phyloP scores from a whole-genome alignment of 2,113 vertebrate species.

The Tamias sibiricus region DNA sequence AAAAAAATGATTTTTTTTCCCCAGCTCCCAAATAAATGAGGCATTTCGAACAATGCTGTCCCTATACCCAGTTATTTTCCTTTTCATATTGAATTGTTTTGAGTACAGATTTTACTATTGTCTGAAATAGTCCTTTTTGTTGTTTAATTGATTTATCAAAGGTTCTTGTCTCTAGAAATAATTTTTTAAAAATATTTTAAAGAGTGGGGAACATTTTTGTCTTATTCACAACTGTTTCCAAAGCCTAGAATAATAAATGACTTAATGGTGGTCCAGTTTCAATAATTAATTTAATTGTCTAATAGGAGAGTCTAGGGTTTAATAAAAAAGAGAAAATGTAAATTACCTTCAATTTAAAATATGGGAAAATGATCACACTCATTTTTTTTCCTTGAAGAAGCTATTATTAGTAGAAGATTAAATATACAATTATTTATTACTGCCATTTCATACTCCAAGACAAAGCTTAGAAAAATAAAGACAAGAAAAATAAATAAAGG shows the following conservation, averaged over 20 bases:
- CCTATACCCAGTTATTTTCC: background rate
- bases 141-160: background rate
- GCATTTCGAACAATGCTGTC: background rate
- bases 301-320: background rate
- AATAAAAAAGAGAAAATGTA: background rate
- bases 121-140: background rate
- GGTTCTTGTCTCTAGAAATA: conserved; percentile 13
- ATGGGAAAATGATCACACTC: background rate
- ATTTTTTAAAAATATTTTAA: background rate
- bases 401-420: background rate
- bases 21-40: background rate
- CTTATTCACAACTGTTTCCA: background rate
- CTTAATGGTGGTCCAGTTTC: background rate
- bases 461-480: conserved; percentile 22
- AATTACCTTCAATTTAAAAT: conserved; percentile 24
- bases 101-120: background rate
- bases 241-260: conserved; percentile 20
- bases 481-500: background rate
- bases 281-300: conserved; percentile 16
- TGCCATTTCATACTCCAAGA: background rate
- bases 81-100: background rate
- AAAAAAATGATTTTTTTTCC: background rate
- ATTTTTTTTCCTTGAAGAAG: background rate
- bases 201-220: background rate
- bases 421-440: conserved; percentile 29